These are phyloP conservation scores for Spinus olivaceus DNA, from an alignment of 2,797 vertebrate genomes.

Conservation along the genomic window DNA sequence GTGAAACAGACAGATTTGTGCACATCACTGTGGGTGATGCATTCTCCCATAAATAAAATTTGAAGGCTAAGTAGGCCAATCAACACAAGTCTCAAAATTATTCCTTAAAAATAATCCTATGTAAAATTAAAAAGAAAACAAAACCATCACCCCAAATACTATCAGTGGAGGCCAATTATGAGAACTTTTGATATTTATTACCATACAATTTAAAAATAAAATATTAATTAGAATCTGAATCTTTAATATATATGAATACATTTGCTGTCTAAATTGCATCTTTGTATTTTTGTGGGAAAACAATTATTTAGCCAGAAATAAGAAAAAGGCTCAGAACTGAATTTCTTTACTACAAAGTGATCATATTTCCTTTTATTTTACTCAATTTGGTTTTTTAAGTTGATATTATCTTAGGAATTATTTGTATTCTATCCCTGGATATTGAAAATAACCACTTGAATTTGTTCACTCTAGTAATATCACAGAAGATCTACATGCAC, in stretches of 20 bases:
- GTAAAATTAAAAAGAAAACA: background rate
- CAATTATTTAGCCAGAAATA: background rate
- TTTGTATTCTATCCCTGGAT: background rate
- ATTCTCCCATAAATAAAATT: background rate
- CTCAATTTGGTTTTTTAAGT: background rate
- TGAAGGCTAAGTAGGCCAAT: background rate
- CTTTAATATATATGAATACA: background rate
- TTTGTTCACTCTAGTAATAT: background rate
- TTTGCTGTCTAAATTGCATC: background rate
- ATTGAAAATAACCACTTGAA: background rate
- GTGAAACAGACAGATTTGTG: background rate
- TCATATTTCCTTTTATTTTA: background rate
- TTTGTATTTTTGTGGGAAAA: background rate
- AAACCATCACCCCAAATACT: background rate
- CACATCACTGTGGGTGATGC: background rate
- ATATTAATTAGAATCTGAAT: background rate
- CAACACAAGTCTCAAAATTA: background rate
- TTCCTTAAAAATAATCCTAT: background rate
- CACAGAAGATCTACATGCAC: background rate
- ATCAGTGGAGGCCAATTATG: background rate
- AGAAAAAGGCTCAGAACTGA: background rate
- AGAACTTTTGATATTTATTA: background rate
- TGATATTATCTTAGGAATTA: background rate
- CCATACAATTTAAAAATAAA: background rate
- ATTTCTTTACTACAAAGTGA: background rate